phyloP scores from a whole-genome alignment of 2,113 vertebrate species.

The Monarcha castaneiventris region DNA sequence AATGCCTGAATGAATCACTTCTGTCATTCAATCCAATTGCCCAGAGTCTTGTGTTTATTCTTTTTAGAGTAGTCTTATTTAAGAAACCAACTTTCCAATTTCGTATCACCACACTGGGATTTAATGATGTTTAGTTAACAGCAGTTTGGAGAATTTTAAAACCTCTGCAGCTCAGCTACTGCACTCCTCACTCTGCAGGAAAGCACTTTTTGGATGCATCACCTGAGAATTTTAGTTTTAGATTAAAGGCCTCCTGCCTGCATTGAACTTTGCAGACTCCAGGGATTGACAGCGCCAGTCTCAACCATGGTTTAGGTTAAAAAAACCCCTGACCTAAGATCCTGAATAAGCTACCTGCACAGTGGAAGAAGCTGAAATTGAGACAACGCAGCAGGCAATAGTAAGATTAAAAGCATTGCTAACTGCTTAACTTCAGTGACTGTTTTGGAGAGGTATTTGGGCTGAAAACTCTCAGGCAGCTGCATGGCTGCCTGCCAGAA shows the following conservation, averaged over 20 bases:
- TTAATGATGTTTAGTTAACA: neutral
- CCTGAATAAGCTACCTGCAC: neutral
- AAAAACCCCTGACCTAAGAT: neutral
- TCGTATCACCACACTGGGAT: neutral
- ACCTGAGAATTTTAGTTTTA: neutral
- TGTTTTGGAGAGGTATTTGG: constrained; percentile 21
- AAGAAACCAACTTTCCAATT: neutral
- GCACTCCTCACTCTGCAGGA: neutral
- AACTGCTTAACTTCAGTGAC: neutral
- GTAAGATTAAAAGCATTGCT: neutral
- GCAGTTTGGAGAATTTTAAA: neutral
- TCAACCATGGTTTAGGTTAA: neutral
- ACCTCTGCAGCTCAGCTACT: neutral
- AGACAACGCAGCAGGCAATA: neutral
- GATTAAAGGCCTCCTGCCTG: neutral
- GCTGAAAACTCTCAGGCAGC: neutral
- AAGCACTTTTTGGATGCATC: neutral
- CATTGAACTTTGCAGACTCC: neutral
- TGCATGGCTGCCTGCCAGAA: neutral
- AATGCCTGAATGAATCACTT: neutral
- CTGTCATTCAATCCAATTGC: neutral
- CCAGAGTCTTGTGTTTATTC: neutral
- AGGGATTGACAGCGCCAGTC: neutral
- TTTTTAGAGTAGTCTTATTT: neutral
- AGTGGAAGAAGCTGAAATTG: neutral